These are phyloP conservation scores for Cataglyphis rosenhaueri DNA, from an alignment of 2,888 invertebrate genomes.

Conservation along the genomic window DNA sequence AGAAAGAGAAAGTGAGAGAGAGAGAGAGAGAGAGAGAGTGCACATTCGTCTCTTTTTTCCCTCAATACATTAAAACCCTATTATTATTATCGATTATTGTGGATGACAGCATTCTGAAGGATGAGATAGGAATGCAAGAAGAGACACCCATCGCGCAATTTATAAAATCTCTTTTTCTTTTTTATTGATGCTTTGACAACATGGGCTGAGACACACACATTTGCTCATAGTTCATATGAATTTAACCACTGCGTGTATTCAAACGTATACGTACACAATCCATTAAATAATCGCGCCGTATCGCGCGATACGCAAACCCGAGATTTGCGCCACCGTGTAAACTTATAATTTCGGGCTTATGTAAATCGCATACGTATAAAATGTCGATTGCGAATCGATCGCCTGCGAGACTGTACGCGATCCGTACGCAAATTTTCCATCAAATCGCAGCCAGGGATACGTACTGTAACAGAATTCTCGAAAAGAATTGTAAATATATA, in stretches of 20 bases:
- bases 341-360: constrained; percentile 40
- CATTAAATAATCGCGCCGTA: constrained; percentile 73
- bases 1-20: background rate
- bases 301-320: constrained; percentile 51
- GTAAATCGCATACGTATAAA: constrained; percentile 55
- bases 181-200: constrained; percentile 84
- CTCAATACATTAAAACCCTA: background rate
- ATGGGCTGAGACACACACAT: constrained; percentile 80
- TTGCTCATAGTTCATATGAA: constrained; percentile 74
- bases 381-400: constrained; percentile 48
- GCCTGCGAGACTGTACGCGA: constrained; percentile 26
- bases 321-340: constrained; percentile 48
- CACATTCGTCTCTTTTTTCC: background rate
- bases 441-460: constrained; percentile 28
- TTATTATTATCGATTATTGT: background rate
- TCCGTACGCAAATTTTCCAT: constrained; percentile 42
- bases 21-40: background rate
- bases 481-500: constrained; percentile 9
- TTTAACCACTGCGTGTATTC: constrained; percentile 73
- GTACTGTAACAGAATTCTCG: constrained; percentile 16
- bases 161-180: constrained; percentile 80
- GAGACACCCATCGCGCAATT: constrained; percentile 56
- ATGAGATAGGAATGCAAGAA: background rate
- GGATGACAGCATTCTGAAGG: background rate
- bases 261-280: constrained; percentile 76